Base-by-base conservation (phyloP, 2,113 vertebrate genomes). In the Myotis yumanensis region DNA sequence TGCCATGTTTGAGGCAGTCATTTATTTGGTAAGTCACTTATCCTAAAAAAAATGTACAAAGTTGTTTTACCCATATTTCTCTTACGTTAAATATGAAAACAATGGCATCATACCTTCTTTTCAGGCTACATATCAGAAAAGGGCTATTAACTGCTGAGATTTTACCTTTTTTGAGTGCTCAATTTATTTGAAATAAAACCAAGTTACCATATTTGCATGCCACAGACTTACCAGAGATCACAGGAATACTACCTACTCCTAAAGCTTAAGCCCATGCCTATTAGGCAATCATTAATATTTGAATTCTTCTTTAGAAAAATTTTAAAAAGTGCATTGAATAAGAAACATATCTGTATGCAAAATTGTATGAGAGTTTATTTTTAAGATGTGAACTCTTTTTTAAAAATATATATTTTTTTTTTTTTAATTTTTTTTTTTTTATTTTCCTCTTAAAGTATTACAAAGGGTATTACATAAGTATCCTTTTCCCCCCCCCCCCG, bases 171-270 rank as follows among this genome's bases (percentile, higher is more conserved):
- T 86, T 10, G 4, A 62, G 5, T 12, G 10, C 10, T 85, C 17
- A 25, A 32, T 79, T 79, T 43, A 86, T 92, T 89, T 86, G 37
- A 90, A 93, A 87, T 94, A 43, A 86, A 92, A 43, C 46, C 17
- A 90, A 37, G 37, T 82, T 28, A 64, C 3, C n/a, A 23, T 16
- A 40, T 93, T 85, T 84, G 17, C 5, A 48, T 46, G 17, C 4
- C 20, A 59, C 3, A 46, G 46, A 32, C 7, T 75, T 71, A 48
- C 82, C 46, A 14, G 3, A 86, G 14, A 22, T 68, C 59, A 80
- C 1, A 86, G 4, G 18, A 64, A 2, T 59, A 86, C 11, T 59
- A 59, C 5, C 4, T 52, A 32, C 12, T 15, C 7, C 5, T 82
- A 79, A 81, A 76, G 4, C 4, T 73, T 77, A 82, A 90, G 5